phyloP scores from a whole-genome alignment of 2,888 invertebrate species.

The Apomyelois bistriatella region DNA sequence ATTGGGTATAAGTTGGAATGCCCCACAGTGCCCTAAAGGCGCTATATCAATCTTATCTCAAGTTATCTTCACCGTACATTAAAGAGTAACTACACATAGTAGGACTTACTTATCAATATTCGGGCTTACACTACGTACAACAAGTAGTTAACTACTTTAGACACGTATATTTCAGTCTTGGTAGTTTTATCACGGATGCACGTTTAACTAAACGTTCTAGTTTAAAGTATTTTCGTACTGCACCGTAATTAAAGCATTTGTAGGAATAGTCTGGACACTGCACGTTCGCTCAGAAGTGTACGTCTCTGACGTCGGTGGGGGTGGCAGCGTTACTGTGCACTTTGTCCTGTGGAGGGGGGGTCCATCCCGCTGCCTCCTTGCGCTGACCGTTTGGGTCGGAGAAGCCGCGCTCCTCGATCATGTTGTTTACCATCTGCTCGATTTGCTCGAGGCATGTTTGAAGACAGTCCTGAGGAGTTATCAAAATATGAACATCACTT shows the following conservation, averaged over 20 bases:
- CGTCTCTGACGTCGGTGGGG: slow-evolving; percentile 92
- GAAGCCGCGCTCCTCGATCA: slow-evolving; percentile 64
- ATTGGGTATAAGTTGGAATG: too few species aligned
- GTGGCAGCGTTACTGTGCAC: slow-evolving; percentile 88
- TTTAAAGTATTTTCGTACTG: slow-evolving; percentile 77
- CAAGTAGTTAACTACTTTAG: slow-evolving; percentile 60
- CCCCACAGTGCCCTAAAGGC: background rate
- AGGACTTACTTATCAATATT: slow-evolving; percentile 52
- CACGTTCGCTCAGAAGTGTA: slow-evolving; percentile 82
- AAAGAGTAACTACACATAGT: slow-evolving; percentile 51
- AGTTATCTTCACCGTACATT: slow-evolving; percentile 16
- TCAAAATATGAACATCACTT: background rate
- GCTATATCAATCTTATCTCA: slow-evolving; percentile 12
- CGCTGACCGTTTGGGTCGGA: slow-evolving; percentile 68
- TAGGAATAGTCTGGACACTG: slow-evolving; percentile 29
- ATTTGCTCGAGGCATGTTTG: slow-evolving; percentile 89
- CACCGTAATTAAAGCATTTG: slow-evolving; percentile 60
- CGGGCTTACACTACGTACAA: slow-evolving; percentile 57
- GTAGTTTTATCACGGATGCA: slow-evolving; percentile 70
- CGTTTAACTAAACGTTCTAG: slow-evolving; percentile 52
- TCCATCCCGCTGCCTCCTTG: slow-evolving; percentile 65
- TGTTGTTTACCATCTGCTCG: slow-evolving; percentile 86
- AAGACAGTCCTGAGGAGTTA: slow-evolving; percentile 84
- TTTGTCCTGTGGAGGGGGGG: slow-evolving; percentile 75
- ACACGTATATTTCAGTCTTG: slow-evolving; percentile 76